A percentile compares a stretch with the other conserved stretches of the same genome.
Conservation (phyloP, 1,140 invertebrate genomes). For the Trichogramma pretiosum region DNA sequence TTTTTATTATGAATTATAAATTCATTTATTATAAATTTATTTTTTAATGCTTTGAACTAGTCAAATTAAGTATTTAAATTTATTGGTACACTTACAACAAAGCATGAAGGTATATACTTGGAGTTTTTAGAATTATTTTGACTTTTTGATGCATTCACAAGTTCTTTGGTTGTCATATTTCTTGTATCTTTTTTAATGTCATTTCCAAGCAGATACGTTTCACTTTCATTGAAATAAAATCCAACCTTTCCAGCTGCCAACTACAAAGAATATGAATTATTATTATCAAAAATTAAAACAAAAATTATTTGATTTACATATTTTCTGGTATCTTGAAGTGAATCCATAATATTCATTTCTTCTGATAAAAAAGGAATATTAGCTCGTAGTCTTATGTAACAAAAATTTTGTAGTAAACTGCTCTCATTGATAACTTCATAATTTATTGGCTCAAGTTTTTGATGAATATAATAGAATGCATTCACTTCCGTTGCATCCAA, state of each 20-base stretch:
- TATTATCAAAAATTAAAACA: neutral
- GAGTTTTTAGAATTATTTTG: no score
- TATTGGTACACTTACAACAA: slow-evolving; percentile 33
- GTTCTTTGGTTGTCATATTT: slow-evolving; percentile 49
- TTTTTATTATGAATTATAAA: no score
- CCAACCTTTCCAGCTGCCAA: slow-evolving; percentile 56
- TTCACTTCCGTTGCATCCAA: slow-evolving; percentile 48
- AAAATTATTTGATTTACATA: slow-evolving; percentile 27
- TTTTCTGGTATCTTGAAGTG: slow-evolving; percentile 38
- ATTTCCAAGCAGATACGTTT: slow-evolving; percentile 51
- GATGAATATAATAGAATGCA: slow-evolving; percentile 60
- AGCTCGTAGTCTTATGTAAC: slow-evolving; percentile 51
- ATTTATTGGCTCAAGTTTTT: slow-evolving; percentile 55
- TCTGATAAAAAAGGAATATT: slow-evolving; percentile 32
- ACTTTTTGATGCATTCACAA: no score
- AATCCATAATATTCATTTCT: slow-evolving; percentile 27
- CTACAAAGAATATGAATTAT: slow-evolving; percentile 35
- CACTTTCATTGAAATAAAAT: slow-evolving; percentile 52
- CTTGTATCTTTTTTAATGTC: slow-evolving; percentile 47
- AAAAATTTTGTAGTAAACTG: slow-evolving; percentile 57
- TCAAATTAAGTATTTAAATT: slow-evolving; percentile 39
- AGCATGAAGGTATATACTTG: no score
- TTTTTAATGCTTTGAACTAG: no score
- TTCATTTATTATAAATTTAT: no score
- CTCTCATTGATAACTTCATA: slow-evolving; percentile 51